These are phyloP conservation scores for Acronicta aceris DNA, from an alignment of 2,888 invertebrate genomes.

Conservation along the genomic window DNA sequence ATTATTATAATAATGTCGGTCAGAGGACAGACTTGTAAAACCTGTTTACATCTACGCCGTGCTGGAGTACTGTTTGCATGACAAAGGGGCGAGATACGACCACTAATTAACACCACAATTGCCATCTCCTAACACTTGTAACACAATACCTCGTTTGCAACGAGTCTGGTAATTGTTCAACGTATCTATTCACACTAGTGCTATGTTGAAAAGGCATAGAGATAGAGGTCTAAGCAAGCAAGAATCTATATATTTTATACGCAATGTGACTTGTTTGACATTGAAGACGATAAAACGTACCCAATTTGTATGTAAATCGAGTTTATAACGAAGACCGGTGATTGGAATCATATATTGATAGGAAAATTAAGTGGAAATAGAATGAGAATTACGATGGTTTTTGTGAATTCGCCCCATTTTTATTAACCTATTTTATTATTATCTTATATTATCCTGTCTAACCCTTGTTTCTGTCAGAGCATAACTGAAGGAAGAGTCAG, in stretches of 20 bases:
- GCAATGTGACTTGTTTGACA: slow-evolving; percentile 44
- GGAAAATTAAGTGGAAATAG: slow-evolving; percentile 9
- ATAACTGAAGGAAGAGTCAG: slow-evolving; percentile 5
- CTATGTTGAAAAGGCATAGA: slow-evolving; percentile 19
- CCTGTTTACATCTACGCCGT: slow-evolving; percentile 38
- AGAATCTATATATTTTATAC: background rate
- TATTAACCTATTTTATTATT: no score
- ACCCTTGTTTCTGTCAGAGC: slow-evolving; percentile 40
- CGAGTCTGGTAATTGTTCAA: slow-evolving; percentile 44
- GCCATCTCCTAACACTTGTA: slow-evolving; percentile 47
- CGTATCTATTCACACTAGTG: slow-evolving; percentile 34
- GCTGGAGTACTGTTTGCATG: slow-evolving; percentile 31
- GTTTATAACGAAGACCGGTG: slow-evolving; percentile 10
- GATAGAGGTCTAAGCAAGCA: slow-evolving; percentile 13
- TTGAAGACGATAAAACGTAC: slow-evolving; percentile 37
- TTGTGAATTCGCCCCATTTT: no score
- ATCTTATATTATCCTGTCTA: slow-evolving; percentile 32
- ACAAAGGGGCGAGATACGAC: slow-evolving; percentile 48
- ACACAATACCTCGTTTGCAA: slow-evolving; percentile 55
- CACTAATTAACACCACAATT: slow-evolving; percentile 60
- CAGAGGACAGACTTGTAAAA: slow-evolving; percentile 23
- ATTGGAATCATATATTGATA: slow-evolving; percentile 3
- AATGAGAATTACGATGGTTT: background rate
- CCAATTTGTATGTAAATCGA: slow-evolving; percentile 30
- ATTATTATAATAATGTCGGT: slow-evolving; percentile 5